Evolutionary conservation across 2,797 vertebrate genomes (phyloP), one percentile per base, ranked within the genome.

Genomic region (Pyrocephalus nanus): DNA sequence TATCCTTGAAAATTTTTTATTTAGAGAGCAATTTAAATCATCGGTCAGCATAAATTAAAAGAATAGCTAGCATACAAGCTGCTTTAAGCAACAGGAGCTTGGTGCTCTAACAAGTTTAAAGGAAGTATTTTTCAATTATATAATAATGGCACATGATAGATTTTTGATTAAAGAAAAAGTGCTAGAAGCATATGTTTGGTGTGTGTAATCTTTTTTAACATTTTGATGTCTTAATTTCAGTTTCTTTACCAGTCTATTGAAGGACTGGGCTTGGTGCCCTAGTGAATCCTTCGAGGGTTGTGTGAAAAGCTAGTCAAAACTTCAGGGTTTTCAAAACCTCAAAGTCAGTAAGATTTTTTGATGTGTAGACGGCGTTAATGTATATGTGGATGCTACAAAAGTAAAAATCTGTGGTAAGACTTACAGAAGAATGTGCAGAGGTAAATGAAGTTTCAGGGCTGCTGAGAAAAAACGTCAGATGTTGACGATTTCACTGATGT

Each of bases 211-310:
- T 90, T 72, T 79, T 53, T 54, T n/a, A 7, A 55, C 15, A 22
- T 73, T 93, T 78, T 79, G 7, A 12, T 64, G 20, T 67, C 36
- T 84, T 92, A 57, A 62, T 91, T 92, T 85, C 54, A 42, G 11
- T 70, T 89, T 91, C 42, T 89, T 69, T 85, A 57, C 47, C 5
- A 50, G 48, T 42, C 29, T 71, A 0, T 57, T 77, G 45, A 34
- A 64, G 71, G 57, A 30, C 50, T 74, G 55, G 76, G 25, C 42
- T 83, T 86, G 17, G 9, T 92, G 82, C 42, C 58, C 30, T 71
- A 27, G 15, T 84, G 54, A 58, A 32, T 73, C 64, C 30, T 86
- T 50, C 34, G 69, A 60, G 26, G 8, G 7, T 79, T 66, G 15
- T 77, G 50, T 88, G 77, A 83, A 95, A 90, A 88, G 74, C 19